phyloP scores from a whole-genome alignment of 2,888 invertebrate genomes.

The Gastrophysa polygoni region DNA sequence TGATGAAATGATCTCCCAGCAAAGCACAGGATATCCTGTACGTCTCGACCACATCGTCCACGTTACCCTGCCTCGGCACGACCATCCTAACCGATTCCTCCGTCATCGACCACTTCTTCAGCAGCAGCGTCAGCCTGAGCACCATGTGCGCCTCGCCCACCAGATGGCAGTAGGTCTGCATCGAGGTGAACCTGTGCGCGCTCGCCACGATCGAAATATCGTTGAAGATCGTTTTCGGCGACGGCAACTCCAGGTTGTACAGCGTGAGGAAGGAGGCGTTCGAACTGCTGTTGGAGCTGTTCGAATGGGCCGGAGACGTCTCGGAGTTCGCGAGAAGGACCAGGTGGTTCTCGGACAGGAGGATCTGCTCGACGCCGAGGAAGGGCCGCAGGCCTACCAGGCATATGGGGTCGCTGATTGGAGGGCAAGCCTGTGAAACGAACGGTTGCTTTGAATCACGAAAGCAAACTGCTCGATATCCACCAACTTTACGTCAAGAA shows the following conservation, averaged over 20 bases:
- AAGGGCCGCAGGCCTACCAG: slow-evolving; percentile 72
- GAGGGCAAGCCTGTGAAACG: slow-evolving; percentile 62
- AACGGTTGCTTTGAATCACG: background rate
- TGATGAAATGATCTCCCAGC: slow-evolving; percentile 64
- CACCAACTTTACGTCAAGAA: no score
- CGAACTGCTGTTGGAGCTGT: slow-evolving; percentile 56
- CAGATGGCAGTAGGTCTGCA: slow-evolving; percentile 73
- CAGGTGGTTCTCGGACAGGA: slow-evolving; percentile 61
- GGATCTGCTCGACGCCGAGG: slow-evolving; percentile 65
- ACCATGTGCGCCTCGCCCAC: slow-evolving; percentile 76
- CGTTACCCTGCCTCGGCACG: slow-evolving; percentile 44
- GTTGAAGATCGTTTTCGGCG: slow-evolving; percentile 67
- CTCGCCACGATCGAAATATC: slow-evolving; percentile 74
- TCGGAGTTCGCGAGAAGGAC: slow-evolving; percentile 65
- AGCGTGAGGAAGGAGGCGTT: slow-evolving; percentile 67
- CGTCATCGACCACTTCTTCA: slow-evolving; percentile 52
- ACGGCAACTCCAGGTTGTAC: slow-evolving; percentile 73
- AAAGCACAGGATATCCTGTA: slow-evolving; percentile 64
- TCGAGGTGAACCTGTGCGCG: slow-evolving; percentile 66
- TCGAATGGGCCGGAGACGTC: slow-evolving; percentile 60
- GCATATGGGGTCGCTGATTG: slow-evolving; percentile 67
- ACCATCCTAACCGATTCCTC: slow-evolving; percentile 51
- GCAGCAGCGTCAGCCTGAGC: slow-evolving; percentile 60
- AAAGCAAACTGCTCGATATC: no score
- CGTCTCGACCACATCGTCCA: slow-evolving; percentile 56